Percentiles rank a stretch among this genome's conserved stretches.
These are phyloP conservation scores for Dasypogon diadema DNA, from an alignment of 2,888 invertebrate species.

Conservation along the genomic window DNA sequence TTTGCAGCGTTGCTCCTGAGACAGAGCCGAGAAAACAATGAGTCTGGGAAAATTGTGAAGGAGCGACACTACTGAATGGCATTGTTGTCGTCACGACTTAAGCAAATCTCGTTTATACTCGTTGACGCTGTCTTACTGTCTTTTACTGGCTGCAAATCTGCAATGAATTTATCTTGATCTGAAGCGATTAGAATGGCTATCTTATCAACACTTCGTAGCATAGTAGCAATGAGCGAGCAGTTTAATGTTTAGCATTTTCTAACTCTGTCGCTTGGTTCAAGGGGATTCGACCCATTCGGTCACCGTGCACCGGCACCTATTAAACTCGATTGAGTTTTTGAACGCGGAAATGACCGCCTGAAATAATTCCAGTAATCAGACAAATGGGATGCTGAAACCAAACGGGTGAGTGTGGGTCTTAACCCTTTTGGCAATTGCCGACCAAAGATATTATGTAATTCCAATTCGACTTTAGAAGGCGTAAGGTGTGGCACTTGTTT, in stretches of 20 bases:
- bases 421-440: slow-evolving; percentile 31
- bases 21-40: slow-evolving; percentile 1
- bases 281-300: neutral
- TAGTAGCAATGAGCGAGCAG: too few species aligned
- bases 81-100: slow-evolving; percentile 31
- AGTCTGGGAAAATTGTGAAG: slow-evolving; percentile 24
- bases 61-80: neutral
- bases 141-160: slow-evolving; percentile 21
- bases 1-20: neutral
- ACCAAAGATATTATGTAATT: slow-evolving; percentile 8
- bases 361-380: neutral
- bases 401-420: neutral
- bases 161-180: slow-evolving; percentile 12
- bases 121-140: slow-evolving; percentile 29
- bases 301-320: too few species aligned
- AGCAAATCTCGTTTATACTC: slow-evolving; percentile 8
- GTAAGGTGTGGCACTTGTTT: slow-evolving; percentile 20
- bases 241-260: neutral
- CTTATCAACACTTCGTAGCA: slow-evolving; percentile 29
- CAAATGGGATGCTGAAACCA: neutral
- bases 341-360: slow-evolving; percentile 26
- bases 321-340: too few species aligned
- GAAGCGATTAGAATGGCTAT: slow-evolving; percentile 30
- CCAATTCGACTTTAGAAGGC: neutral
- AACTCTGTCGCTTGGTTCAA: neutral